Conservation (phyloP, 2,797 vertebrate species). For the Hipposideros larvatus region DNA sequence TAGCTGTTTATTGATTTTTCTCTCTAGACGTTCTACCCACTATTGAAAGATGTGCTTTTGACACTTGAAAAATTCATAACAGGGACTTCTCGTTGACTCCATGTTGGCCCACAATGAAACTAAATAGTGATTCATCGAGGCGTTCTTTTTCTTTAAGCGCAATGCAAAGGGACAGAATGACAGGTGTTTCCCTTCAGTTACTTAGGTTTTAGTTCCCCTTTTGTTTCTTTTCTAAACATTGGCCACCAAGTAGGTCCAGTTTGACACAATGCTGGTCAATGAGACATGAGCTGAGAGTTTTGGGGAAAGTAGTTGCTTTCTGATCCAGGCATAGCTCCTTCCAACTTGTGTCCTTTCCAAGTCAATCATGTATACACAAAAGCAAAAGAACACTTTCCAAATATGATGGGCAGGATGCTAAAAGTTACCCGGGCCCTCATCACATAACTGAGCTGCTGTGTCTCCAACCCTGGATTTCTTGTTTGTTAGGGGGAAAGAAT, state of each 20-base stretch:
- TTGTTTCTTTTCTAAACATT: neutral
- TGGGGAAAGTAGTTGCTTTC: neutral
- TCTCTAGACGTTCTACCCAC: neutral
- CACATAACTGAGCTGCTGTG: neutral
- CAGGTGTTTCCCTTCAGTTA: neutral
- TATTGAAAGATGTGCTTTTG: slow-evolving; percentile 63
- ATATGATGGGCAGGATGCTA: neutral
- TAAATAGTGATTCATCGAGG: slow-evolving; percentile 66
- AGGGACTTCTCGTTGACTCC: slow-evolving; percentile 27
- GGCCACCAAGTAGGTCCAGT: neutral
- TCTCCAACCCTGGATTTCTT: neutral
- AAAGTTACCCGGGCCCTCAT: neutral
- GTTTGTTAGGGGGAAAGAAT: neutral
- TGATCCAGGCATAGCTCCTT: neutral
- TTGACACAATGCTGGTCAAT: neutral
- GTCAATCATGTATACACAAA: neutral
- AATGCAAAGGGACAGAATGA: neutral
- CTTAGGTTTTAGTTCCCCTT: neutral
- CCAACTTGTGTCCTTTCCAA: neutral
- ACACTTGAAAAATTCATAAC: slow-evolving; percentile 75
- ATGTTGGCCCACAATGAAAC: slow-evolving; percentile 41
- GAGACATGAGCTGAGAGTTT: neutral
- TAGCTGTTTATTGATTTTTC: neutral
- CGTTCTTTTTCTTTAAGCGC: slow-evolving; percentile 55
- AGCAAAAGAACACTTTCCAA: neutral